phyloP scores from a whole-genome alignment of 2,113 vertebrate species.

The Trematomus loennbergii region DNA sequence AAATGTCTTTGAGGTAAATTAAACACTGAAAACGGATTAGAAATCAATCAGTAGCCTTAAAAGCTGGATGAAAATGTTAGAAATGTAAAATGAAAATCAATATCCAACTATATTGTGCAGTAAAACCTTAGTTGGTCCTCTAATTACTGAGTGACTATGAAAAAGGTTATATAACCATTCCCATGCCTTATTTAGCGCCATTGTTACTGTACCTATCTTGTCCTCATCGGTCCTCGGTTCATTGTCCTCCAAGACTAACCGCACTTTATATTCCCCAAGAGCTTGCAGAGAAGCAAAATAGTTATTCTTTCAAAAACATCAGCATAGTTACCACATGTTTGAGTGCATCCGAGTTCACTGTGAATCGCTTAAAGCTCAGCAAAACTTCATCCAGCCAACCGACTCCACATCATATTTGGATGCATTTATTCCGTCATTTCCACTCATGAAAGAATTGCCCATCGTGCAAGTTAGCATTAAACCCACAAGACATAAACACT shows the following conservation, averaged over 20 bases:
- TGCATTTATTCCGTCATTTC: conserved; percentile 18
- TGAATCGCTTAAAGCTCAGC: conserved; percentile 38
- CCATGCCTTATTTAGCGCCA: conserved; percentile 26
- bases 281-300: background rate
- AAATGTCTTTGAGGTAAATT: conserved; percentile 21
- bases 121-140: conserved; percentile 8
- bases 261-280: background rate
- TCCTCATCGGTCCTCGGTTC: conserved; percentile 1
- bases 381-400: conserved; percentile 30
- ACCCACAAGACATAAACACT: conserved; percentile 11
- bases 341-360: conserved; percentile 31
- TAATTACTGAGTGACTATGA: conserved; percentile 1
- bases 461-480: conserved; percentile 27
- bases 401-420: conserved; percentile 21
- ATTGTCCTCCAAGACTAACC: background rate
- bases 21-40: conserved; percentile 1
- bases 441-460: conserved; percentile 28
- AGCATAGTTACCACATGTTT: conserved; percentile 8
- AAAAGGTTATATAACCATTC: background rate
- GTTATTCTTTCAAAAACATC: conserved; percentile 24
- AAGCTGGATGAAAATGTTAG: conserved; percentile 8
- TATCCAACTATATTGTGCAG: background rate
- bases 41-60: conserved; percentile 16
- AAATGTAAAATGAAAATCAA: too few relatives aligned
- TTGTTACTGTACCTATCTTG: conserved; percentile 5